Base-by-base conservation (phyloP, 2,888 invertebrate genomes). In the Schrankia costaestrigalis region DNA sequence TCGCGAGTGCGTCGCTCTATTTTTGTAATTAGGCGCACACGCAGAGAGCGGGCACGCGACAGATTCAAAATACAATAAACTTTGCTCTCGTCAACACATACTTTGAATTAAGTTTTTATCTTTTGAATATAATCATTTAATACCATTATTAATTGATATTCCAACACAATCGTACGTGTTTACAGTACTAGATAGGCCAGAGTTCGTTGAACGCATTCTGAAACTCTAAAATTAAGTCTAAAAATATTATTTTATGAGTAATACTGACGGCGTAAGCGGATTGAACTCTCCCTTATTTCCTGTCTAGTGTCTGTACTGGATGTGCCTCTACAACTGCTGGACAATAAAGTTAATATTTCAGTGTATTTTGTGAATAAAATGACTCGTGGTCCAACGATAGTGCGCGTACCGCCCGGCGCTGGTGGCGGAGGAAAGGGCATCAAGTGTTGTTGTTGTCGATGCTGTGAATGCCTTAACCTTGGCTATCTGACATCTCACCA, bases 401-500 rank as follows among this genome's bases (percentile, higher is more conserved):
- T 90, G 31, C 75, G 83, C 2, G 78, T 89, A 44, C 68, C 71
- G 10, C 84, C 86, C 1, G 64, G 71, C 7, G 70, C 67, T 9
- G 73, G 70, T 3, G 44, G 56, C 7, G 70, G 80, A 1, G 71
- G 76, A 1, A 79, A 86, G 22, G 92, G 94, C 28, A 85, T 93
- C 41, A 90, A 91, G 61, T 92, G 94, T 63, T 94, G 94, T 51
- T 93, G 92, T 68, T 94, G 93, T 63, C 85, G 91, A 40, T 92
- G 95, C 63, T 95, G 94, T 63, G 93, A 94, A 10, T 95, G 95
- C 67, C 79, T 96, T 35, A 93, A 95, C 71, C 89, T 95, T 31
- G 91, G 92, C 23, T 94, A 95, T 71, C 78, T 95, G 8, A 91
- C 91, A 25, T 91, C 93, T 1, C 89, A 91, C 48, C 91, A 92